phyloP scores from a whole-genome alignment of 2,888 invertebrate species.

The Bombylius major region DNA sequence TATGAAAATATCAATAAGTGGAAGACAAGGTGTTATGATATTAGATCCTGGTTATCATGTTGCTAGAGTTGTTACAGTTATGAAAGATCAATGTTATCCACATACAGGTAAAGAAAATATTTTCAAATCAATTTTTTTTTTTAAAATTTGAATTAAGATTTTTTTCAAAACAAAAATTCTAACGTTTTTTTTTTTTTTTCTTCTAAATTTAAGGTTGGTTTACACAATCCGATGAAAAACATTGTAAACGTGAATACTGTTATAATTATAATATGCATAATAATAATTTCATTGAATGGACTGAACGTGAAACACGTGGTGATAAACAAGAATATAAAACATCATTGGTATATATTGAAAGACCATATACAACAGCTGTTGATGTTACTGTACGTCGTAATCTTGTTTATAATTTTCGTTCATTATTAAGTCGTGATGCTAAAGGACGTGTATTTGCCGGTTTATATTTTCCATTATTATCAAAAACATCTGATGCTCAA shows the following conservation, averaged over 20 bases:
- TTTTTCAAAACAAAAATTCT: not conserved
- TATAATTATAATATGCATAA: constrained; percentile 60
- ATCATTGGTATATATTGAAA: constrained; percentile 66
- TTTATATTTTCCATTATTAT: constrained; percentile 66
- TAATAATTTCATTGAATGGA: constrained; percentile 72
- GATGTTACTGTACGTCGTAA: constrained; percentile 83
- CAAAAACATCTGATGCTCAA: constrained; percentile 42
- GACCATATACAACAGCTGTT: constrained; percentile 66
- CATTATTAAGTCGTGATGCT: constrained; percentile 66
- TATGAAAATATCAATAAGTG: constrained; percentile 57
- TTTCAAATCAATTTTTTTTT: not conserved
- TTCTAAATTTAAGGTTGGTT: constrained; percentile 53
- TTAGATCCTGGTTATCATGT: constrained; percentile 89
- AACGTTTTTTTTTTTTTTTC: not conserved
- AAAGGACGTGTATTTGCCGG: constrained; percentile 76
- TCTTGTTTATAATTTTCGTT: constrained; percentile 67
- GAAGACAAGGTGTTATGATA: constrained; percentile 62
- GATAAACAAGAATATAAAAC: constrained; percentile 50
- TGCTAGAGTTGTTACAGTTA: constrained; percentile 70
- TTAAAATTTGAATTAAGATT: not conserved
- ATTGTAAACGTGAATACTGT: constrained; percentile 70
- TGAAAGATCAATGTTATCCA: constrained; percentile 72
- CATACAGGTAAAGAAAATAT: constrained; percentile 46
- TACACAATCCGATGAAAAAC: constrained; percentile 63
- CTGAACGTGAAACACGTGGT: constrained; percentile 60